Percentiles rank a stretch among this genome's conserved stretches.
Evolutionary conservation across 2,113 vertebrate genomes (phyloP).

Genomic region (Otus sunia): DNA sequence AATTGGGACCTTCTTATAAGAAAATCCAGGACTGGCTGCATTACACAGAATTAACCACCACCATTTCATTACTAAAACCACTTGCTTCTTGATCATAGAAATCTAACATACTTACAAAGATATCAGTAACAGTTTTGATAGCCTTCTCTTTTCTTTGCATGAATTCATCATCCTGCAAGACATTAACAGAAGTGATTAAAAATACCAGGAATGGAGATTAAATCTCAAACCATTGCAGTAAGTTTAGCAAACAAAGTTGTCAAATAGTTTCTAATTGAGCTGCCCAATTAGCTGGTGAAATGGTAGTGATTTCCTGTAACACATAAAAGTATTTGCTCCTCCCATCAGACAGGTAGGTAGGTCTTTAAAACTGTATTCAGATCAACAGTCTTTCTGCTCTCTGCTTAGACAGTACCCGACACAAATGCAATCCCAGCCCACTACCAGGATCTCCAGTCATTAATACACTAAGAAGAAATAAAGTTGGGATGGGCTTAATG

Average conservation of each 20-base stretch:
- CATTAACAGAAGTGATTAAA: neutral
- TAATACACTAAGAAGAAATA: neutral
- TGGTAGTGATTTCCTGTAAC: neutral
- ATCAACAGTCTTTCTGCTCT: neutral
- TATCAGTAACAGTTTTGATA: constrained; percentile 78
- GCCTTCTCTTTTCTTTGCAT: constrained; percentile 84
- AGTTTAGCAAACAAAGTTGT: neutral
- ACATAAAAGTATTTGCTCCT: neutral
- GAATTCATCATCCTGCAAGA: constrained; percentile 89
- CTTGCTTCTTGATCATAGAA: neutral
- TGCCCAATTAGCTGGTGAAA: neutral
- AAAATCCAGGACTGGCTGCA: neutral
- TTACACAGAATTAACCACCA: neutral
- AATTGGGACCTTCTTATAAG: neutral
- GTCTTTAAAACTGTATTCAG: neutral
- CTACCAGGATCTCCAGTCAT: neutral
- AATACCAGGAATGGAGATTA: neutral
- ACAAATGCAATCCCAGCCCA: neutral
- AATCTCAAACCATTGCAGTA: neutral
- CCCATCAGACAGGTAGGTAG: neutral
- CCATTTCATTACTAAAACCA: neutral
- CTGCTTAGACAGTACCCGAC: neutral
- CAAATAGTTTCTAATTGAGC: neutral
- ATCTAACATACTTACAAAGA: constrained; percentile 81
- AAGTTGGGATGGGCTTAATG: neutral